Base-by-base conservation (phyloP, 2,113 vertebrate species). In the Agapornis roseicollis region DNA sequence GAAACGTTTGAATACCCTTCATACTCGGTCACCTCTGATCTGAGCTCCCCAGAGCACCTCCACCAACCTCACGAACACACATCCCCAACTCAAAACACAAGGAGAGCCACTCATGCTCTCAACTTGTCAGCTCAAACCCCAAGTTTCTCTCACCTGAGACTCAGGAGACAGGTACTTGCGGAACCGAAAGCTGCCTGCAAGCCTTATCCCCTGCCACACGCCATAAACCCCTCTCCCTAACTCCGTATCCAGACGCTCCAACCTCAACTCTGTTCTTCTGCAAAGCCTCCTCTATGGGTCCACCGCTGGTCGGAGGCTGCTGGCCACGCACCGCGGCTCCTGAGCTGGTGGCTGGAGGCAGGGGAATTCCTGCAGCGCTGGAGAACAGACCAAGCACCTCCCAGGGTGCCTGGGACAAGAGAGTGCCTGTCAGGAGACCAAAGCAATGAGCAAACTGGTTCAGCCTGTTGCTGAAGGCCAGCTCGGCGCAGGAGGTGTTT, bases 401-500 rank as follows among this genome's bases (percentile, higher is more conserved):
- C 90, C 93, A 88, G 78, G 65, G 86, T 17, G 6, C 6, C 70
- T 1, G 3, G 88, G 88, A 88, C 94, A 84, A 91, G 89, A 94
- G 89, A 68, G 66, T 1, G 89, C 95, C 91, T 86, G 86, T 92
- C 86, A 61, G 80, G 44, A 90, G 86, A 79, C 42, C 0, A 78
- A 63, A 86, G 92, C 70, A 65, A 88, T 0, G 53, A 85, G 86
- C 95, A 92, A 95, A 96, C 92, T 92, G 93, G 94, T 96, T 94
- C 73, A 94, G 92, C 94, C 92, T 96, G 94, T 94, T 95, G 90
- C 85, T 89, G 63, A 94, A 49, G 91, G 85, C 87, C 78, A 81
- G 80, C 72, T 31, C 41, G 0, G 86, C 58, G 33, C 85, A 74
- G 83, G 90, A 84, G 91, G 69, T 47, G 92, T 90, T 87, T 8